A percentile compares a stretch with the other conserved stretches of the same genome.
Conservation (phyloP, 1,140 invertebrate genomes). For the Psix sp. region DNA sequence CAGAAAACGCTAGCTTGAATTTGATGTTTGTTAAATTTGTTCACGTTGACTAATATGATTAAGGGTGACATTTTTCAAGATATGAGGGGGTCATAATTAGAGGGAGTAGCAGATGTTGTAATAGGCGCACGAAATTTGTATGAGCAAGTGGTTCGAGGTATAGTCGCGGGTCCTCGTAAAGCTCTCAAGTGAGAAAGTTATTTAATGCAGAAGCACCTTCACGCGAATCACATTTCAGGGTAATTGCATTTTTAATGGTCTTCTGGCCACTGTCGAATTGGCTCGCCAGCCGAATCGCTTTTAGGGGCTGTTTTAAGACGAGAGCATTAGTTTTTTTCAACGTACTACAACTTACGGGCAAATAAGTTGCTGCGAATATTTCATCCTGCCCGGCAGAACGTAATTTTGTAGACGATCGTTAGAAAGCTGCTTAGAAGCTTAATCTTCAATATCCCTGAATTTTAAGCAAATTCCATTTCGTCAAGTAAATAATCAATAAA, state of each 20-base stretch:
- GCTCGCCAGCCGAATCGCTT: slow-evolving; percentile 58
- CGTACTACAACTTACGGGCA: slow-evolving; percentile 47
- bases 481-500: slow-evolving; percentile 8
- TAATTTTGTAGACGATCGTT: slow-evolving; percentile 27
- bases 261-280: slow-evolving; percentile 66
- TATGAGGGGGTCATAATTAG: slow-evolving; percentile 21
- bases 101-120: slow-evolving; percentile 25
- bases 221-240: slow-evolving; percentile 65
- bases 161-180: slow-evolving; percentile 46
- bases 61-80: slow-evolving; percentile 1
- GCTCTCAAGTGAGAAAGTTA: slow-evolving; percentile 51
- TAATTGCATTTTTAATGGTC: slow-evolving; percentile 71
- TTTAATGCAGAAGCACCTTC: slow-evolving; percentile 58
- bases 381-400: slow-evolving; percentile 22
- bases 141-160: slow-evolving; percentile 23
- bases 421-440: slow-evolving; percentile 13
- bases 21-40: slow-evolving; percentile 1
- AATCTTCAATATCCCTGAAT: neutral
- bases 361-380: slow-evolving; percentile 63
- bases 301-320: slow-evolving; percentile 62
- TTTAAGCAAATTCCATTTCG: slow-evolving; percentile 5
- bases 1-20: too few species aligned
- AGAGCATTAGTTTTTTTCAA: slow-evolving; percentile 59
- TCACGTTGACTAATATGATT: slow-evolving; percentile 4
- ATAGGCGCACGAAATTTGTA: slow-evolving; percentile 24